Evolutionary conservation across 2,888 invertebrate species (phyloP).

Genomic region (Drymonia ruficornis): DNA sequence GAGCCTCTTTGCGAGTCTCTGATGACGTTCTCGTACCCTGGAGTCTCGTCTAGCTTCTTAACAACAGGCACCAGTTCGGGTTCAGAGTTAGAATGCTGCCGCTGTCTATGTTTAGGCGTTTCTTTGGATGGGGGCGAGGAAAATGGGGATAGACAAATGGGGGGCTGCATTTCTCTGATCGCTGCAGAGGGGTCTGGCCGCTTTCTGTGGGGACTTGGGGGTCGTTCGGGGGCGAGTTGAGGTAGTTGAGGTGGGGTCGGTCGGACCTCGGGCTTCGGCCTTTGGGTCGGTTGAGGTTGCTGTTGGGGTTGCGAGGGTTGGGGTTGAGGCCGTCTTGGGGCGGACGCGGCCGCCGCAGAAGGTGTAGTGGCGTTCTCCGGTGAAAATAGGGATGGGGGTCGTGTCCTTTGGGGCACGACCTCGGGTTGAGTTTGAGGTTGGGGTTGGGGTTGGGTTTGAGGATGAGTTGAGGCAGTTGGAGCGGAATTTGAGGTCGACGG

Average conservation of each 20-base stretch:
- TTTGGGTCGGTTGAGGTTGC: conserved; percentile 45
- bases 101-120: conserved; percentile 53
- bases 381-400: conserved; percentile 87
- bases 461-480: conserved; percentile 37
- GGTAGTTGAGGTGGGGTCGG: conserved; percentile 40
- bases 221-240: conserved; percentile 46
- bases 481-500: conserved; percentile 37
- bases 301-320: conserved; percentile 33
- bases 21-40: conserved; percentile 86
- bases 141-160: conserved; percentile 77
- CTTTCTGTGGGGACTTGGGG: conserved; percentile 62
- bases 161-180: conserved; percentile 73
- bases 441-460: conserved; percentile 34
- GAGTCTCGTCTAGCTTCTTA: conserved; percentile 86
- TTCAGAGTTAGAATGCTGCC: conserved; percentile 81
- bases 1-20: conserved; percentile 79
- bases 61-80: conserved; percentile 86
- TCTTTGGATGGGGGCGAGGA: conserved; percentile 73
- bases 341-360: conserved; percentile 67
- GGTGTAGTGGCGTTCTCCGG: conserved; percentile 86
- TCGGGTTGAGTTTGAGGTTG: conserved; percentile 35
- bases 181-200: conserved; percentile 66
- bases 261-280: conserved; percentile 50
- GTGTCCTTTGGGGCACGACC: conserved; percentile 62
- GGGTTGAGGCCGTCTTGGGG: conserved; percentile 53